Conservation (phyloP, 92 coral and sea anemone genomes). For the Parazoanthus swiftii region DNA sequence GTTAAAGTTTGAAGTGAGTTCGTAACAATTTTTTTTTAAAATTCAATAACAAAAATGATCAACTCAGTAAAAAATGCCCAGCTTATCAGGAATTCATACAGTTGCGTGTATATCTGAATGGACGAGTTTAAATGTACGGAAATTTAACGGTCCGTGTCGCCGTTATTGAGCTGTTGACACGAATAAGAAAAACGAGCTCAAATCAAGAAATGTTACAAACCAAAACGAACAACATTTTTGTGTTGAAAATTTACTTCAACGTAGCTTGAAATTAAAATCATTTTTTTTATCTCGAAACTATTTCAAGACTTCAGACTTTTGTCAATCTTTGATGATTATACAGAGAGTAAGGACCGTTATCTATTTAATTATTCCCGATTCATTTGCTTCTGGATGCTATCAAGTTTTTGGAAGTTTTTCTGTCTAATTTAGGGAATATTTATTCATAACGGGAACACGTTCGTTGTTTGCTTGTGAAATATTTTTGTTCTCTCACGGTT, state of each 20-base stretch:
- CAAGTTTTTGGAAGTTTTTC: too few species aligned
- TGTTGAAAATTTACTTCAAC: not conserved
- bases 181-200: not conserved
- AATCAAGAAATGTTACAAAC: too few species aligned
- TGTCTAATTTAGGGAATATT: not conserved
- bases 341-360: not conserved
- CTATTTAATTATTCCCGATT: too few species aligned
- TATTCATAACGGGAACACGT: not conserved
- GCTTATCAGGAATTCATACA: not conserved
- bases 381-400: not conserved
- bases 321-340: not conserved
- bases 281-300: too few species aligned
- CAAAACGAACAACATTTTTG: not conserved
- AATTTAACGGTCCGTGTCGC: conserved; percentile 6
- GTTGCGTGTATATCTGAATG: not conserved
- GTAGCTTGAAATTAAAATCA: not conserved
- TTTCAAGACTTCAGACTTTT: not conserved
- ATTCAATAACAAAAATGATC: not conserved
- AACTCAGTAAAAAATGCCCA: not conserved
- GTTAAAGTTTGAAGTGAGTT: not conserved
- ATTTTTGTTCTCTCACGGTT: not conserved
- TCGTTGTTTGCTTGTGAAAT: not conserved
- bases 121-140: not conserved
- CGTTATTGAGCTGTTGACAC: not conserved
- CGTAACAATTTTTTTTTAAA: not conserved